phyloP scores from a whole-genome alignment of 2,797 vertebrate genomes.

The Helostoma temminkii region DNA sequence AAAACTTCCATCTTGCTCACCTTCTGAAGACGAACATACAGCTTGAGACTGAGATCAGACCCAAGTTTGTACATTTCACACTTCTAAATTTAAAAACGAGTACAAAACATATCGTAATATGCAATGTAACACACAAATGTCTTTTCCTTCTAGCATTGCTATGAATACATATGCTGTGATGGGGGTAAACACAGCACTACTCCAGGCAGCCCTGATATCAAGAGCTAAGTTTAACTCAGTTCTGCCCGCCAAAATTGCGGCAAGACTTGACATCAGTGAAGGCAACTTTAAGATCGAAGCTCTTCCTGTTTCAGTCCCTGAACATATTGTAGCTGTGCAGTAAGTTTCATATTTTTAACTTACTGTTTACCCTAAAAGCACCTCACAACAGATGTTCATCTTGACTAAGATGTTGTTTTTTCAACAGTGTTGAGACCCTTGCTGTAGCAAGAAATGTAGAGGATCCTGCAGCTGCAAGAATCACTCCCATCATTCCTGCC shows the following conservation, averaged over 20 bases:
- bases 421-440: conserved; percentile 84
- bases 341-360: conserved; percentile 61
- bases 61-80: conserved; percentile 80
- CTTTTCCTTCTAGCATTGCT: conserved; percentile 75
- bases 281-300: conserved; percentile 85
- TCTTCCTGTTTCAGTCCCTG: conserved; percentile 75
- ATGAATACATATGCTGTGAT: conserved; percentile 85
- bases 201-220: conserved; percentile 85
- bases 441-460: conserved; percentile 88
- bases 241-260: conserved; percentile 79
- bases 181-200: conserved; percentile 84
- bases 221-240: conserved; percentile 74
- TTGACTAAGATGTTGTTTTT: conserved; percentile 1
- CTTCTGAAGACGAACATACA: conserved; percentile 83
- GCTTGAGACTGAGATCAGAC: conserved; percentile 76
- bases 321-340: conserved; percentile 78
- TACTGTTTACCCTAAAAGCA: conserved; percentile 22
- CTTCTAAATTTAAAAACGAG: not conserved
- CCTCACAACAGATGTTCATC: not conserved
- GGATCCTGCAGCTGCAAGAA: conserved; percentile 79
- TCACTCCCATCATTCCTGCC: conserved; percentile 82
- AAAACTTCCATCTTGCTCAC: conserved; percentile 73
- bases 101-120: not conserved
- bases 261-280: conserved; percentile 79
- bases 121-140: conserved; percentile 17